phyloP scores from a whole-genome alignment of 2,113 vertebrate species.

The Brachypteracias leptosomus region DNA sequence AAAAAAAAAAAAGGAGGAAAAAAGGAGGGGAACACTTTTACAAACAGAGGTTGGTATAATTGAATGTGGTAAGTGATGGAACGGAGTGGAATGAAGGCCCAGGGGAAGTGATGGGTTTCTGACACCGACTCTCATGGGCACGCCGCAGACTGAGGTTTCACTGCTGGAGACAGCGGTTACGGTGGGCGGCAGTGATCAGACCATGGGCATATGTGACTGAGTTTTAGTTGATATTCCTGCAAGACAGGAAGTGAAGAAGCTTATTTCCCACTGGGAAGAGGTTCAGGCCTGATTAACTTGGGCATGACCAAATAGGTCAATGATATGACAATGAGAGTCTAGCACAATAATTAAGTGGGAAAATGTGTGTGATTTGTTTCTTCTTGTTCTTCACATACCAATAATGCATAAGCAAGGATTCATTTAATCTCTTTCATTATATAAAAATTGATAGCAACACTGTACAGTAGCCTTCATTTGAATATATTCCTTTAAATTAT shows the following conservation, averaged over 20 bases:
- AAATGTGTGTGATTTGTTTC: slow-evolving; percentile 80
- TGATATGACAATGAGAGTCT: slow-evolving; percentile 80
- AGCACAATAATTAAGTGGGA: slow-evolving; percentile 82
- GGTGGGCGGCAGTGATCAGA: slow-evolving; percentile 66
- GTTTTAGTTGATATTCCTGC: slow-evolving; percentile 79
- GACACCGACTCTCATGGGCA: slow-evolving; percentile 69
- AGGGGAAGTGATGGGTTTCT: slow-evolving; percentile 70
- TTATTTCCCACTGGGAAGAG: slow-evolving; percentile 80
- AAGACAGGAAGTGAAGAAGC: slow-evolving; percentile 78
- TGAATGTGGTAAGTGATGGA: slow-evolving; percentile 68
- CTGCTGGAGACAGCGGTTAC: slow-evolving; percentile 59
- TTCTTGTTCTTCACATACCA: slow-evolving; percentile 75
- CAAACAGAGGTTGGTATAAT: slow-evolving; percentile 65
- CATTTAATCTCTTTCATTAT: slow-evolving; percentile 72
- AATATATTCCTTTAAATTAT: slow-evolving; percentile 64
- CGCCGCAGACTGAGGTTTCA: slow-evolving; percentile 30
- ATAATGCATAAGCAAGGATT: slow-evolving; percentile 75
- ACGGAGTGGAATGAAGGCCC: slow-evolving; percentile 6
- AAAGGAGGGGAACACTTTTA: background rate
- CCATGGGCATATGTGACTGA: slow-evolving; percentile 75
- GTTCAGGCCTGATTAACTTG: slow-evolving; percentile 85
- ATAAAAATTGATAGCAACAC: slow-evolving; percentile 61
- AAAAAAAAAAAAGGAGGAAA: background rate
- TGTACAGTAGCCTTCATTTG: slow-evolving; percentile 42
- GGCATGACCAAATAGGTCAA: slow-evolving; percentile 85